phyloP scores from a whole-genome alignment of 1,140 invertebrate species.

The Bombus terrestris region DNA sequence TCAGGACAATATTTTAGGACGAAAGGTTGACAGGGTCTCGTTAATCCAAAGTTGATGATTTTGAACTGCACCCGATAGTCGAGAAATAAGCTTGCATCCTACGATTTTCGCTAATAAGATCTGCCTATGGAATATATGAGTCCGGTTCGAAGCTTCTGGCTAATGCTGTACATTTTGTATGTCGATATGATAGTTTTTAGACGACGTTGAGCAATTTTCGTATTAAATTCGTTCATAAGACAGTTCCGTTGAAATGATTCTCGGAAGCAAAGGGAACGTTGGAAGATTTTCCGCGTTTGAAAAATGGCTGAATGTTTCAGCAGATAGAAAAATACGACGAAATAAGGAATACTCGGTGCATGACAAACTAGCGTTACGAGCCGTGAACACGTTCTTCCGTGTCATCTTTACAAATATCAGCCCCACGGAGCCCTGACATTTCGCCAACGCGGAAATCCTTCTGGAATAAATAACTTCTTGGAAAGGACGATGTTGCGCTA shows the following conservation, averaged over 20 bases:
- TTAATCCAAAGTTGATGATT: neutral
- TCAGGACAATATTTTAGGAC: neutral
- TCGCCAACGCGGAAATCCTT: slow-evolving; percentile 17
- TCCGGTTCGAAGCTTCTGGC: too few species aligned
- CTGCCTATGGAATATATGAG: too few species aligned
- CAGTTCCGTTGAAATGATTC: too few species aligned
- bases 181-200: too few species aligned
- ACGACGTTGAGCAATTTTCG: too few species aligned
- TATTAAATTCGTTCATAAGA: neutral
- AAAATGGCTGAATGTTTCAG: neutral
- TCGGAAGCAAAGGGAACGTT: neutral
- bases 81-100: too few species aligned
- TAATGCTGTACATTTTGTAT: too few species aligned
- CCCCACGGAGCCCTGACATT: slow-evolving; percentile 20
- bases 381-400: slow-evolving; percentile 2
- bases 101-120: too few species aligned
- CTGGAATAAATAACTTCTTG: slow-evolving; percentile 15
- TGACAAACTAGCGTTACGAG: slow-evolving; percentile 7
- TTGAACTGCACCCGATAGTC: too few species aligned
- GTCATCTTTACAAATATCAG: slow-evolving; percentile 22
- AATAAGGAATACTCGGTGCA: neutral
- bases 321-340: neutral
- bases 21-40: neutral
- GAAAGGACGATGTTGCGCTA: neutral
- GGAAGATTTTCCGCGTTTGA: neutral